Base-by-base conservation (phyloP, 2,888 invertebrate species). In the Limulus polyphemus region DNA sequence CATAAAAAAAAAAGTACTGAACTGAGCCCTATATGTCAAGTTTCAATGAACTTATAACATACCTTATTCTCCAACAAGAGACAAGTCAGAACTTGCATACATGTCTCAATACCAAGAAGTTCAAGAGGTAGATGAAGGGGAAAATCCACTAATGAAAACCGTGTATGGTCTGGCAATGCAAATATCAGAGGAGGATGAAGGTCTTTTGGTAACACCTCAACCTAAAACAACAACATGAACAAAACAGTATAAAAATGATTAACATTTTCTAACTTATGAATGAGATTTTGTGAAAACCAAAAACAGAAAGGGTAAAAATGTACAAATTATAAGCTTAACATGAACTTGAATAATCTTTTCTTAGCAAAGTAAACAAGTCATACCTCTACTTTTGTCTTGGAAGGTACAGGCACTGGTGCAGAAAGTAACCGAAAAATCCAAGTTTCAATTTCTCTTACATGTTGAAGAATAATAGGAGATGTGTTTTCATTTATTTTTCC, bases 91-190 rank as follows among this genome's bases (percentile, higher is more conserved):
- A 99, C 97, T 80, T 91, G 91, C 62, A 99, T 83, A 78, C 98
- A 99, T 49, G 92, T 92, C 73, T 99, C 99, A 46, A 99, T 93
- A 67, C 99, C 99, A 67, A 99, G 83, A 63, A 99, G 81, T 77
- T 99, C 99, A 72, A 99, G 79, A 32, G 99, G 99, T 73, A 99
- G 81, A 80, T 99, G 99, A 62, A 99, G 80, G 1, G 99, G 99
- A 76, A 98, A 99, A 79, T 99, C 99, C 48, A 98, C 90, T 70
- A 99, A 80, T 52, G 91, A 84, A 78, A 99, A 98, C 70, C 99
- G 82, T 17, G 98, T 99, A 75, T 98, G 95, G 78, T 98, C 99
- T 13, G 97, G 97, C 70, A 97, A 79, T 55, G 95, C 95, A 78
- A 99, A 99, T 66, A 92, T 81, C 62, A 99, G 79, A 46, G 80